A percentile compares a stretch with the other conserved stretches of the same genome.
Evolutionary conservation across 2,113 vertebrate species (phyloP).

Genomic region (Chitala chitala): DNA sequence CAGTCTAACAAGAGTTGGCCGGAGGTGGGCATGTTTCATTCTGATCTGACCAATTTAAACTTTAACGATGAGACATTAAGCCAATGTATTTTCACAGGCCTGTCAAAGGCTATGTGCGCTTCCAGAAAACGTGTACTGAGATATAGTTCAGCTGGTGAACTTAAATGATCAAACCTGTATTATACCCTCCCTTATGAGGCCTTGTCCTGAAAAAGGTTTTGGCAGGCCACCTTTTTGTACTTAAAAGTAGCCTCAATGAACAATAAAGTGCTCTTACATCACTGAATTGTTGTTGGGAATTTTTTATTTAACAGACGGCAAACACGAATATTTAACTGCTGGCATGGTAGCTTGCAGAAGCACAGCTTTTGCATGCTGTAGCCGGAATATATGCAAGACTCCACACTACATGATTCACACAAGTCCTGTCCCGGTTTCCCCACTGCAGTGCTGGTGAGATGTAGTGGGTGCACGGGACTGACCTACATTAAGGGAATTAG

Average conservation of each 20-base stretch:
- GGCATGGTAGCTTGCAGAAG: too few relatives aligned
- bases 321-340: too few relatives aligned
- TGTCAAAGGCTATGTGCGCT: slow-evolving; percentile 25
- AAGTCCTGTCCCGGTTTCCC: too few relatives aligned
- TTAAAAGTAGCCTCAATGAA: slow-evolving; percentile 99
- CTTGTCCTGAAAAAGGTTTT: slow-evolving; percentile 91
- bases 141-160: slow-evolving; percentile 62
- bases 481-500: too few relatives aligned
- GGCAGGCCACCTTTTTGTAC: slow-evolving; percentile 99
- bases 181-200: slow-evolving; percentile 81
- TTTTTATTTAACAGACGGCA: too few relatives aligned
- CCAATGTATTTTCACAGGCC: slow-evolving; percentile 18
- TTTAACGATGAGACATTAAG: slow-evolving; percentile 3
- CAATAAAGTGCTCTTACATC: slow-evolving; percentile 99
- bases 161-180: slow-evolving; percentile 73
- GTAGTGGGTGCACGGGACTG: too few relatives aligned
- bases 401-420: too few relatives aligned
- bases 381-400: too few relatives aligned
- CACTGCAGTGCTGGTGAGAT: too few relatives aligned
- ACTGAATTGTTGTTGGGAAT: too few relatives aligned
- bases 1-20: slow-evolving; percentile 52
- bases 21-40: slow-evolving; percentile 57
- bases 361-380: too few relatives aligned
- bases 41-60: neutral
- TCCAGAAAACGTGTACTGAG: slow-evolving; percentile 56